Base-by-base conservation (phyloP, 2,888 invertebrate species). In the Pheosia tremula region DNA sequence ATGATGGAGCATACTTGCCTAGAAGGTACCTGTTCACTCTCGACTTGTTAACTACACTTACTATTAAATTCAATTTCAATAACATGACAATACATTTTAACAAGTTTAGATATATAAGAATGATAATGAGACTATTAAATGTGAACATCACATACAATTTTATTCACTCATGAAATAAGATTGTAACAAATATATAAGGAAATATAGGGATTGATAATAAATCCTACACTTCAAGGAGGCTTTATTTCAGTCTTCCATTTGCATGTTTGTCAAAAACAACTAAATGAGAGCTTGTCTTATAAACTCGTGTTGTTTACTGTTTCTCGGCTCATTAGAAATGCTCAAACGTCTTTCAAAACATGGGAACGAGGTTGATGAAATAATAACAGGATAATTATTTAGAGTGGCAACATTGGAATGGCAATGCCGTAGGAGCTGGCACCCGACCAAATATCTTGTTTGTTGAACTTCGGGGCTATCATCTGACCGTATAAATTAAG, bases 321-420 rank as follows among this genome's bases (percentile, higher is more conserved):
- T 56, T 43, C 11, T 24, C 43, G 13, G 38, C 24, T 43, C 56
- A 56, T 45, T 56, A 56, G 13, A 13, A 56, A 41, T 41, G 37
- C 37, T 53, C 36, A 10, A 55, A 55, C n/a, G 56, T 7, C 56
- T 39, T 56, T 11, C 36, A 24, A 10, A 56, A 41, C 41, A 56
- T 45, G 43, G 45, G 45, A 56, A 56, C 45, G n/a, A 56, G 56
- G 45, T 45, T 45, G 56, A 45, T 24, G 56, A 36, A 45, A 36
- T 36, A 45, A 24, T 56, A 45, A 43, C 39, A 39, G 13, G n/a
- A 39, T 55, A 39, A 55, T 55, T 55, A 55, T 55, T 55, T 55
- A 39, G 55, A 55, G 55, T 55, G 55, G 55, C 39, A 56, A 24
- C 56, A 56, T 45, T 36, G 45, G 45, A 56, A 56, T 36, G 36